phyloP scores from a whole-genome alignment of 2,797 vertebrate species.

The Halcyon badia region DNA sequence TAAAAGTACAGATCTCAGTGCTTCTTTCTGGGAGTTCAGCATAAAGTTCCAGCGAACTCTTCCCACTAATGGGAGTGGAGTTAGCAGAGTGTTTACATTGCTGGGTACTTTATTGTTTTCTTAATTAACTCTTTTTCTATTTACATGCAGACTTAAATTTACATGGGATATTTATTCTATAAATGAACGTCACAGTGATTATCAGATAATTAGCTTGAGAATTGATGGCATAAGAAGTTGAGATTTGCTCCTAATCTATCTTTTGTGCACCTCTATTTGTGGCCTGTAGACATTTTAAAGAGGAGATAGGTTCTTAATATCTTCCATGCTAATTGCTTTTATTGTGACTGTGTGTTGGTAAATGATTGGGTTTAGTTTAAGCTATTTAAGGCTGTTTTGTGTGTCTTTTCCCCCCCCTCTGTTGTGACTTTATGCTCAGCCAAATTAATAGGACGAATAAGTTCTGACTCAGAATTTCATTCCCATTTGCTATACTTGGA shows the following conservation, averaged over 20 bases:
- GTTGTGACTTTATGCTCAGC: slow-evolving; percentile 10
- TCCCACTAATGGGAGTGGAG: slow-evolving; percentile 44
- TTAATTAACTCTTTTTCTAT: slow-evolving; percentile 78
- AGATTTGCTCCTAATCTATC: slow-evolving; percentile 54
- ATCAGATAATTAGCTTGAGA: slow-evolving; percentile 75
- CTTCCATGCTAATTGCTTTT: slow-evolving; percentile 66
- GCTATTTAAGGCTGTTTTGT: slow-evolving; percentile 39
- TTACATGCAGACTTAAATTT: slow-evolving; percentile 73
- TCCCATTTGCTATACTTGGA: slow-evolving; percentile 8
- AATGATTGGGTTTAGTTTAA: slow-evolving; percentile 43
- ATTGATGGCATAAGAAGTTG: slow-evolving; percentile 43
- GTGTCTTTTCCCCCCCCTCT: not conserved
- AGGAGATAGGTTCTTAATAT: slow-evolving; percentile 56
- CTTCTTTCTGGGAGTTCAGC: not conserved
- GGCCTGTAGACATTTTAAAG: slow-evolving; percentile 41
- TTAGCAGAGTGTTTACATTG: slow-evolving; percentile 57
- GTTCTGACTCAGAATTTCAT: slow-evolving; percentile 33
- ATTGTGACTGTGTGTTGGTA: slow-evolving; percentile 28
- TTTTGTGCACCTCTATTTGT: slow-evolving; percentile 61
- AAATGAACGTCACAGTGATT: slow-evolving; percentile 65
- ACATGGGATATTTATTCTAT: slow-evolving; percentile 67
- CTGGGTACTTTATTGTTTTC: slow-evolving; percentile 56
- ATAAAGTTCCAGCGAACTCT: slow-evolving; percentile 5
- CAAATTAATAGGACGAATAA: slow-evolving; percentile 44
- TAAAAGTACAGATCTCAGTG: not conserved